phyloP scores from a whole-genome alignment of 1,140 invertebrate species.

The Stenopsyche tienmushanensis region DNA sequence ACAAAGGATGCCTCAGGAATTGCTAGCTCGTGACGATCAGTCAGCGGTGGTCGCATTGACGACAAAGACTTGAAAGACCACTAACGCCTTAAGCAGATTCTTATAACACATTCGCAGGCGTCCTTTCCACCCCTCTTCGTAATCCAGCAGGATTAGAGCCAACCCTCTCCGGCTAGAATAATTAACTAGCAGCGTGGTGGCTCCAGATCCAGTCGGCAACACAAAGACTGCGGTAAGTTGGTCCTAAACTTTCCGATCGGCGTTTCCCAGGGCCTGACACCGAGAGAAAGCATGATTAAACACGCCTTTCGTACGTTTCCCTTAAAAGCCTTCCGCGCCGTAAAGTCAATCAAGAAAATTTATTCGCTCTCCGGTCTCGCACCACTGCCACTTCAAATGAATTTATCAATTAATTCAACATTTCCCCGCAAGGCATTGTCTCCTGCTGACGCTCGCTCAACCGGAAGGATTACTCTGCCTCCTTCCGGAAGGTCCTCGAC shows the following conservation, averaged over 20 bases:
- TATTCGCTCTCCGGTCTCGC: constrained; percentile 28
- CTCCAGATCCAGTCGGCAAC: constrained; percentile 19
- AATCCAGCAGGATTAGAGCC: constrained; percentile 35
- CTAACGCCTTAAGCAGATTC: constrained; percentile 10
- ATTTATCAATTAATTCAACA: constrained; percentile 40
- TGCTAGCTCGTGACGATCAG: too few species aligned
- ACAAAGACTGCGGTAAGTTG: constrained; percentile 36
- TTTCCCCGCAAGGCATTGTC: constrained; percentile 26
- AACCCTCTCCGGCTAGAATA: constrained; percentile 25
- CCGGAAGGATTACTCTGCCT: constrained; percentile 3
- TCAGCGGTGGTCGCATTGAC: too few species aligned
- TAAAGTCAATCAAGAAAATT: constrained; percentile 42
- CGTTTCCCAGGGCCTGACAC: constrained; percentile 34
- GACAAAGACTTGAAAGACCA: too few species aligned
- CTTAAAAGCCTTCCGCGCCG: constrained; percentile 10
- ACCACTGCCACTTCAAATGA: constrained; percentile 34
- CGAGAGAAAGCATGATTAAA: constrained; percentile 41
- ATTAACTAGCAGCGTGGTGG: constrained; percentile 27
- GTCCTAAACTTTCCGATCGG: constrained; percentile 38
- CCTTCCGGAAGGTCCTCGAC: not conserved
- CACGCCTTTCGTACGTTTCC: constrained; percentile 36
- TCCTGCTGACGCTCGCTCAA: too few species aligned
- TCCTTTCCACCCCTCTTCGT: constrained; percentile 11
- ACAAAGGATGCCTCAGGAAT: too few species aligned
- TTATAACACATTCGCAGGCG: constrained; percentile 11